Conservation (phyloP, 2,888 invertebrate species). For the Minunthozetes semirufus region DNA sequence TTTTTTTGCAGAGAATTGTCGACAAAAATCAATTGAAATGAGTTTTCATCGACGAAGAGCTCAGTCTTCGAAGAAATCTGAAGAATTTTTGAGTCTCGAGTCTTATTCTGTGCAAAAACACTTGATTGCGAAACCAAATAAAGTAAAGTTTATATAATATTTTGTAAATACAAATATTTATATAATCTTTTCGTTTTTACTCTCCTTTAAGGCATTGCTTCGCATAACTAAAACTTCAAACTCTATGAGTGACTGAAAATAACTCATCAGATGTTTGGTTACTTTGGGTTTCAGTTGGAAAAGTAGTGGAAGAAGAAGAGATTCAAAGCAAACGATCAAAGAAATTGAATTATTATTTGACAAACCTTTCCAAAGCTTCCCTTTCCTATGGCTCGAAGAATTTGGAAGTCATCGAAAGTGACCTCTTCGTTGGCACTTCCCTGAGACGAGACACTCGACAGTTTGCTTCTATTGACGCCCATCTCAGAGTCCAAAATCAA, state of each 20-base stretch:
- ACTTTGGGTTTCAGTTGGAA: background rate
- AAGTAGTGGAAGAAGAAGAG: background rate
- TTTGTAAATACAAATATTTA: constrained; percentile 13
- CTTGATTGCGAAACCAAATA: background rate
- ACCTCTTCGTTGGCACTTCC: constrained; percentile 48
- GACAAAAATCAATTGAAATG: too few species aligned
- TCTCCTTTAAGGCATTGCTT: background rate
- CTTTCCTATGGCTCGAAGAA: constrained; percentile 73
- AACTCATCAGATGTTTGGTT: constrained; percentile 7
- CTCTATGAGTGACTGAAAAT: background rate
- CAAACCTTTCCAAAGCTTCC: constrained; percentile 81
- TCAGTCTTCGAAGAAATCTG: too few species aligned
- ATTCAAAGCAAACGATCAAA: background rate
- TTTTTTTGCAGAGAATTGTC: too few species aligned
- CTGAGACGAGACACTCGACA: constrained; percentile 26
- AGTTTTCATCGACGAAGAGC: too few species aligned
- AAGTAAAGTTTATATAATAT: background rate
- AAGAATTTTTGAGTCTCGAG: too few species aligned
- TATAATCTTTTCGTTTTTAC: background rate
- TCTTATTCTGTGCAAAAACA: background rate
- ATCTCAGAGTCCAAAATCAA: background rate
- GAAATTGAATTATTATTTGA: constrained; percentile 26
- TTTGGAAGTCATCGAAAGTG: constrained; percentile 76
- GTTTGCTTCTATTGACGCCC: constrained; percentile 33
- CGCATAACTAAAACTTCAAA: background rate